Base-by-base conservation (phyloP, 2,888 invertebrate species). In the Leucoma salicis region DNA sequence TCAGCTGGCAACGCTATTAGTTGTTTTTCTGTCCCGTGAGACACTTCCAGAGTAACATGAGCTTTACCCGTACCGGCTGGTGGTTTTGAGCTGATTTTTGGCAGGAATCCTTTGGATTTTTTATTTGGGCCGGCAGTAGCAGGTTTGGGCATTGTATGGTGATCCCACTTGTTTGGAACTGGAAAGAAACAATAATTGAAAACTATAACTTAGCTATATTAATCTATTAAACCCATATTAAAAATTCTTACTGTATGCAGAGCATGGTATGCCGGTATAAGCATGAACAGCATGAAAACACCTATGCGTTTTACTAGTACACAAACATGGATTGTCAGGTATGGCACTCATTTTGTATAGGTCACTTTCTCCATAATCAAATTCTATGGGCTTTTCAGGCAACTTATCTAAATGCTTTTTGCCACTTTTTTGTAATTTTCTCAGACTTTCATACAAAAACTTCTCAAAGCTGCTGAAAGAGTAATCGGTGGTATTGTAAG, bases 221-320 rank as follows among this genome's bases (percentile, higher is more conserved):
- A n/a, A n/a, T n/a, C n/a, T n/a, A n/a, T n/a, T n/a, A n/a, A n/a
- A n/a, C n/a, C n/a, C n/a, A n/a, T n/a, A n/a, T n/a, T n/a, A 24
- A 24, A 25, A 42, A 39, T 64, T 93, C 95, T 94, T 90, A 96
- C 96, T 92, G 78, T 96, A 96, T 28, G 96, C 95, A 27, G 95
- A 95, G 77, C 96, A 96, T 2, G 97, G 97, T 40, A 97, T 91
- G 7, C 95, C 95, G 2, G 97, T 97, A 72, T 97, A 97, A 15
- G 97, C 97, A 76, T 97, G 97, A 7, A 96, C 94, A 1, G 97
- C 96, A 74, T 97, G 97, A 73, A 95, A 94, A 82, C 97, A 97
- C 56, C 96, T 91, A 74, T 97, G 96, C 2, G 97, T 97, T 68
- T 95, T 94, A 57, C 94, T 95, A 10, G 96, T 96, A 74, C 97